phyloP scores from a whole-genome alignment of 2,888 invertebrate genomes.

The Tinea semifulvella region DNA sequence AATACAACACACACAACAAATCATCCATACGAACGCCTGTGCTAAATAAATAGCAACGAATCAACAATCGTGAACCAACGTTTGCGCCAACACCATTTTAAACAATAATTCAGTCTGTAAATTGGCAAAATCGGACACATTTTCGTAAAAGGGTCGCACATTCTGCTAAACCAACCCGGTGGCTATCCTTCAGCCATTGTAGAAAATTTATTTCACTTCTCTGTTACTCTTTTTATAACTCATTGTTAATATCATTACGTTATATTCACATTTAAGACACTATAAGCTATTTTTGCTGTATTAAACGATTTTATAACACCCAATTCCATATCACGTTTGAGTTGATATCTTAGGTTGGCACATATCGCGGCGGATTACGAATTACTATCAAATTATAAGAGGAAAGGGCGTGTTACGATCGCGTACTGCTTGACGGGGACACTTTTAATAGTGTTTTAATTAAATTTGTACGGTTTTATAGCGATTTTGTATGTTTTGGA shows the following conservation, averaged over 20 bases:
- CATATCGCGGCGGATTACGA: slow-evolving; percentile 14
- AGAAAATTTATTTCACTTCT: background rate
- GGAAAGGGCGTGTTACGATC: slow-evolving; percentile 19
- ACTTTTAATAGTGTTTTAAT: background rate
- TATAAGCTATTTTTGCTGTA: background rate
- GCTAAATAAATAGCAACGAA: slow-evolving; percentile 2
- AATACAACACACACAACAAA: slow-evolving; percentile 21
- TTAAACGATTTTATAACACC: slow-evolving; percentile 1
- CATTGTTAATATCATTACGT: slow-evolving; percentile 15
- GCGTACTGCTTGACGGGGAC: slow-evolving; percentile 15
- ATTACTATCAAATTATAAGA: slow-evolving; percentile 14
- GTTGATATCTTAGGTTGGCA: slow-evolving; percentile 23
- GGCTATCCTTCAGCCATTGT: slow-evolving; percentile 45
- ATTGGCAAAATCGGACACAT: slow-evolving; percentile 39
- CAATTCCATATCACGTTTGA: slow-evolving; percentile 24
- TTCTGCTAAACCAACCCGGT: slow-evolving; percentile 40
- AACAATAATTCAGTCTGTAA: slow-evolving; percentile 42
- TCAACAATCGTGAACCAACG: slow-evolving; percentile 32
- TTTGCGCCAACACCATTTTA: slow-evolving; percentile 60
- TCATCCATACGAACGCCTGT: slow-evolving; percentile 8
- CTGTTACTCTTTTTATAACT: background rate
- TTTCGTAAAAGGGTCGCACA: slow-evolving; percentile 37
- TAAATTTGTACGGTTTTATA: background rate
- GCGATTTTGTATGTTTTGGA: slow-evolving; percentile 35
- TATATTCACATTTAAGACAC: slow-evolving; percentile 2